Evolutionary conservation across 2,888 invertebrate genomes (phyloP).

Genomic region (Drosophila antonietae): DNA sequence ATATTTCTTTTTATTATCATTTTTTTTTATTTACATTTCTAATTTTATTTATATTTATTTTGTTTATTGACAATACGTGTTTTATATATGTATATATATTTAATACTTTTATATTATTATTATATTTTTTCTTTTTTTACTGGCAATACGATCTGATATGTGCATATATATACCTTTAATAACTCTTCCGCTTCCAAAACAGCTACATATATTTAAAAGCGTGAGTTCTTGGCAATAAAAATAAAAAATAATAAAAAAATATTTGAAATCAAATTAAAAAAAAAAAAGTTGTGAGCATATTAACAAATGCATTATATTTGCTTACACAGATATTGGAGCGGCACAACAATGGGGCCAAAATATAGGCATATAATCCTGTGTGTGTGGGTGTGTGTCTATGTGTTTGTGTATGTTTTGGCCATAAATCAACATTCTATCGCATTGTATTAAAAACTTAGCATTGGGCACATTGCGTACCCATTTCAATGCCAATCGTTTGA

Average conservation of each 20-base stretch:
- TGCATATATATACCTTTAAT: too few relatives aligned
- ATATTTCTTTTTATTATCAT: too few relatives aligned
- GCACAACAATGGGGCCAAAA: constrained; percentile 9
- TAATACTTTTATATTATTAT: too few relatives aligned
- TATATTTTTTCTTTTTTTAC: too few relatives aligned
- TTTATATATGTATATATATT: too few relatives aligned
- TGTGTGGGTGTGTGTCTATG: background rate
- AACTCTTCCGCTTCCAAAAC: too few relatives aligned
- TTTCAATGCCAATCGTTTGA: constrained; percentile 67
- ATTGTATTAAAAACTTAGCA: constrained; percentile 42
- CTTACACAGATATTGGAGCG: constrained; percentile 8
- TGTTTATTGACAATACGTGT: too few relatives aligned
- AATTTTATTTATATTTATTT: too few relatives aligned
- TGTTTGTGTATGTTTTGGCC: constrained; percentile 5
- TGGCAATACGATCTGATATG: too few relatives aligned
- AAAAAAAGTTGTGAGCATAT: constrained; percentile 3
- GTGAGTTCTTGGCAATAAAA: background rate
- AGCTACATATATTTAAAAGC: background rate
- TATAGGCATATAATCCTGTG: background rate
- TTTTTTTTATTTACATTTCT: too few relatives aligned
- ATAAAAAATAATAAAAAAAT: background rate
- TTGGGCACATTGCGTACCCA: constrained; percentile 51
- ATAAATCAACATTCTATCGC: constrained; percentile 51
- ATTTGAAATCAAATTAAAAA: constrained; percentile 15
- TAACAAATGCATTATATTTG: constrained; percentile 23